Percentiles rank a stretch among this genome's conserved stretches.
Conservation (phyloP, 2,888 invertebrate genomes). For the Polymixis flavicincta region DNA sequence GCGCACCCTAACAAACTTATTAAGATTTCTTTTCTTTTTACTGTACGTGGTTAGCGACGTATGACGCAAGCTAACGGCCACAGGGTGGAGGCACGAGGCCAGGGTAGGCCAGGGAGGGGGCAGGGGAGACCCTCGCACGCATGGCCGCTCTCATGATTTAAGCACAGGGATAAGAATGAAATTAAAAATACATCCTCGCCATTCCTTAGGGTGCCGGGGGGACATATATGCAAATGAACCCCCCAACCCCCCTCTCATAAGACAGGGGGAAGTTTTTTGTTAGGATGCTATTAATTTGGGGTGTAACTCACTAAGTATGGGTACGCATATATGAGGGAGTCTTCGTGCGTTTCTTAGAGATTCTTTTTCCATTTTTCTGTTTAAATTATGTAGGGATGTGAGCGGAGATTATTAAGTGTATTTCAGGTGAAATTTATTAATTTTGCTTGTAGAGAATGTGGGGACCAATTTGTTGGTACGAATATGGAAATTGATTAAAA, state of each 20-base stretch:
- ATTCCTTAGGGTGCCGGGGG: slow-evolving; percentile 89
- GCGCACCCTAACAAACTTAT: slow-evolving; percentile 90
- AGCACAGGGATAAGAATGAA: slow-evolving; percentile 91
- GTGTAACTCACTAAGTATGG: slow-evolving; percentile 88
- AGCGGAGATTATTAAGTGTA: slow-evolving; percentile 85
- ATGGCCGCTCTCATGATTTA: slow-evolving; percentile 91
- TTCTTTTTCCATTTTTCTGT: slow-evolving; percentile 80
- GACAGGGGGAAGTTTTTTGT: slow-evolving; percentile 90
- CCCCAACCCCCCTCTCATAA: slow-evolving; percentile 78
- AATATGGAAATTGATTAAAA: slow-evolving; percentile 57
- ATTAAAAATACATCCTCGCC: slow-evolving; percentile 91
- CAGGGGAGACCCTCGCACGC: slow-evolving; percentile 85
- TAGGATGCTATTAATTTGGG: slow-evolving; percentile 91
- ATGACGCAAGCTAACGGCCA: slow-evolving; percentile 89
- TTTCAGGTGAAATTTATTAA: slow-evolving; percentile 82
- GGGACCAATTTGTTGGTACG: slow-evolving; percentile 51
- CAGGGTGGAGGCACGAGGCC: slow-evolving; percentile 70
- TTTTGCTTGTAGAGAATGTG: slow-evolving; percentile 57
- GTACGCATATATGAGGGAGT: slow-evolving; percentile 79
- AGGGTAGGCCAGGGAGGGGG: slow-evolving; percentile 68
- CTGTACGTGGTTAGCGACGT: slow-evolving; percentile 91
- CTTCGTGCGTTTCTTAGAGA: slow-evolving; percentile 75
- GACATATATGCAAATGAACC: slow-evolving; percentile 91
- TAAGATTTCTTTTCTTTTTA: slow-evolving; percentile 91
- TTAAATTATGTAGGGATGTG: slow-evolving; percentile 86